Evolutionary conservation across 2,797 vertebrate genomes (phyloP).

Genomic region (Peromyscus eremicus): DNA sequence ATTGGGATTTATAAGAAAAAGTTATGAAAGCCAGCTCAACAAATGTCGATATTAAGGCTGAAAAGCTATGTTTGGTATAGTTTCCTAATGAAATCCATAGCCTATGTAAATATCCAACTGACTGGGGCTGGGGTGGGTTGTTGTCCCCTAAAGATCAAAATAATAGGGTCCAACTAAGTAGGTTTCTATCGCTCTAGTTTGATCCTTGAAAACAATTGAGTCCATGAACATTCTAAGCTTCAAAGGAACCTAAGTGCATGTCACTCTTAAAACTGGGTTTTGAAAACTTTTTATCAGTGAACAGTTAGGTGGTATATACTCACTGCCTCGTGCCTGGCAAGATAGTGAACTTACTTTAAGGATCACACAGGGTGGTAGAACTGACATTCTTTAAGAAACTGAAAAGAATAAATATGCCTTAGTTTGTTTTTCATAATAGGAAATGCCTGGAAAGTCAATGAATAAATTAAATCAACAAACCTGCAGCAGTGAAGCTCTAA

Average conservation of each 20-base stretch:
- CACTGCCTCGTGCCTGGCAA: background rate
- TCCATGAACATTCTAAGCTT: background rate
- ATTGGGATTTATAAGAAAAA: background rate
- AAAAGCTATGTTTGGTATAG: background rate
- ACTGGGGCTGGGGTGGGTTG: background rate
- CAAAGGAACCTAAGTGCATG: background rate
- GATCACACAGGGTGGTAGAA: background rate
- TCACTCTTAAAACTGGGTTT: background rate
- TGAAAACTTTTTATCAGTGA: background rate
- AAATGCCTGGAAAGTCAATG: background rate
- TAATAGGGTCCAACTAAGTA: background rate
- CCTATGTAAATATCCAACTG: background rate
- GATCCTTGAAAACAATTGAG: background rate
- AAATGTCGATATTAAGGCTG: background rate
- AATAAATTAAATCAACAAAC: background rate
- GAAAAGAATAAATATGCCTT: background rate
- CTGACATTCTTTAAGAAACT: constrained; percentile 26
- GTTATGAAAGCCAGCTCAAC: background rate
- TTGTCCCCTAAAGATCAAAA: background rate
- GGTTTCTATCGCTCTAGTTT: background rate
- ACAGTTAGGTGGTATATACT: background rate
- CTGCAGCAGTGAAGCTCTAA: background rate
- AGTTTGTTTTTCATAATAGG: background rate
- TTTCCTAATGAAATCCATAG: background rate
- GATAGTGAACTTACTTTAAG: background rate